Evolutionary conservation across 2,888 invertebrate genomes (phyloP).

Genomic region (Incurvaria masculella): DNA sequence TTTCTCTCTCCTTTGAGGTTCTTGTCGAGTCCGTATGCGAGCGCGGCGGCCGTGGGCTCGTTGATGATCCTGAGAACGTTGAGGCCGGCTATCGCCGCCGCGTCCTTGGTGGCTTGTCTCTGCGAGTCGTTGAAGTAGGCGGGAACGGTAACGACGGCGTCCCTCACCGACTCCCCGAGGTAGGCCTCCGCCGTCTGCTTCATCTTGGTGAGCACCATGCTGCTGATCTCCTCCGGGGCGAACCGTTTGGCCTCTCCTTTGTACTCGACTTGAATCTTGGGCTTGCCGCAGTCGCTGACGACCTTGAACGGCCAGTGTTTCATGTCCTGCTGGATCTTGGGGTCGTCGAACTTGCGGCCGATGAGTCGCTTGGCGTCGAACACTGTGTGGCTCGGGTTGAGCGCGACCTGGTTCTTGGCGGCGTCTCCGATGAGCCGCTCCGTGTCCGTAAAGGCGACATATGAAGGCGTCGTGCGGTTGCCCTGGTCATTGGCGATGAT

Average conservation of each 20-base stretch:
- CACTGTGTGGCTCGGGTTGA: slow-evolving; percentile 65
- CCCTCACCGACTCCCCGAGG: slow-evolving; percentile 36
- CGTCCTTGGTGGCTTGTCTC: slow-evolving; percentile 78
- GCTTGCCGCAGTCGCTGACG: slow-evolving; percentile 54
- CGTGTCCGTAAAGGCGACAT: slow-evolving; percentile 78
- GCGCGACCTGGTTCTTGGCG: slow-evolving; percentile 24
- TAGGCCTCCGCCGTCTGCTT: slow-evolving; percentile 67
- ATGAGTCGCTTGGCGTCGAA: slow-evolving; percentile 74
- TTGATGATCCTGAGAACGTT: slow-evolving; percentile 87
- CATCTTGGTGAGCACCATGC: slow-evolving; percentile 62
- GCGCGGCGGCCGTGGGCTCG: slow-evolving; percentile 90
- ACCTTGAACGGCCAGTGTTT: slow-evolving; percentile 76
- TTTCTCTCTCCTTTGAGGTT: slow-evolving; percentile 62
- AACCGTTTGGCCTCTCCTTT: slow-evolving; percentile 61
- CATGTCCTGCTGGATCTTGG: slow-evolving; percentile 67
- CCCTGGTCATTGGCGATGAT: slow-evolving; percentile 78
- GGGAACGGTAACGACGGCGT: slow-evolving; percentile 78
- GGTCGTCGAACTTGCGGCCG: slow-evolving; percentile 69
- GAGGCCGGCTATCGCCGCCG: slow-evolving; percentile 72
- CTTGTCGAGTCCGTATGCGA: slow-evolving; percentile 94
- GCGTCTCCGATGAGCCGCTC: slow-evolving; percentile 81
- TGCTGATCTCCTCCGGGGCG: slow-evolving; percentile 62
- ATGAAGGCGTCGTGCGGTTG: slow-evolving; percentile 72
- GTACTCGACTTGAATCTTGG: slow-evolving; percentile 61
- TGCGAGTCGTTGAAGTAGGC: slow-evolving; percentile 77